Evolutionary conservation across 2,797 vertebrate species (phyloP).

Genomic region (Psittacula echo): DNA sequence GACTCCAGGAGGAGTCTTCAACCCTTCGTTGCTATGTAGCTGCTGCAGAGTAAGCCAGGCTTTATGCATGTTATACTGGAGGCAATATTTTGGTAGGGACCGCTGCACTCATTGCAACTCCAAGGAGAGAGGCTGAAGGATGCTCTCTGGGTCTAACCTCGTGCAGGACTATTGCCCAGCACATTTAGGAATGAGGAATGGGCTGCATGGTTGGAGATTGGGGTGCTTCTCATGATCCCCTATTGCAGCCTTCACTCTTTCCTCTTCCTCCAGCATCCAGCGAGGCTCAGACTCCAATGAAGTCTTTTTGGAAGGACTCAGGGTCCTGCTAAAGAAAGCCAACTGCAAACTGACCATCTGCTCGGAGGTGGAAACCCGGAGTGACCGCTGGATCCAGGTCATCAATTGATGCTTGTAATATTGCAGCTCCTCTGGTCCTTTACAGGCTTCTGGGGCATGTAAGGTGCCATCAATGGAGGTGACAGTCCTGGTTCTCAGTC

Average conservation of each 20-base stretch:
- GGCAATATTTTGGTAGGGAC: background rate
- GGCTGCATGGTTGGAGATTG: rapidly evolving
- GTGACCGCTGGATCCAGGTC: constrained; percentile 93
- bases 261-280: constrained; percentile 43
- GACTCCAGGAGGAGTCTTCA: background rate
- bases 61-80: background rate
- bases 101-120: background rate
- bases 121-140: background rate
- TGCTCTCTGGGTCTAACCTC: background rate
- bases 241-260: rapidly evolving
- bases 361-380: constrained; percentile 75
- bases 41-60: background rate
- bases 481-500: background rate
- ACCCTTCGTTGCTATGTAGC: background rate
- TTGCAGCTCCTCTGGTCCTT: rapidly evolving
- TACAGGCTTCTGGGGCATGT: background rate
- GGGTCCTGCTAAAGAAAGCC: constrained; percentile 69
- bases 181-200: background rate
- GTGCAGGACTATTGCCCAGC: background rate
- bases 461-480: background rate
- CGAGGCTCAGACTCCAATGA: constrained; percentile 68
- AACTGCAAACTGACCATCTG: constrained; percentile 84
- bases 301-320: constrained; percentile 83
- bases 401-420: background rate
- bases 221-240: rapidly evolving